Conservation (phyloP, 2,797 vertebrate species). For the Lagothrix lagotricha region DNA sequence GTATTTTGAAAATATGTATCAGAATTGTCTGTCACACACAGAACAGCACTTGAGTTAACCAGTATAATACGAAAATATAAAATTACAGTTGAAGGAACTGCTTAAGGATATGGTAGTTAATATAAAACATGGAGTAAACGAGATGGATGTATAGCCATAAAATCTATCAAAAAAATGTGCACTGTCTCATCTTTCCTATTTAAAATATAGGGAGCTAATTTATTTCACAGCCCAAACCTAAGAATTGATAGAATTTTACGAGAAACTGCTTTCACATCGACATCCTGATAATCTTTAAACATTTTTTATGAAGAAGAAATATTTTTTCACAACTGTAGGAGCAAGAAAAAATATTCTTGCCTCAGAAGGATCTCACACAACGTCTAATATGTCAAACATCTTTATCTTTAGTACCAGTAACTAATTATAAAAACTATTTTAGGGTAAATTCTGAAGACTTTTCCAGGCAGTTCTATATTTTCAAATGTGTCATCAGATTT, state of each 20-base stretch:
- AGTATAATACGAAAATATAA: not conserved
- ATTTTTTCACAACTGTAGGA: not conserved
- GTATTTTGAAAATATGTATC: not conserved
- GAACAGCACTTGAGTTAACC: not conserved
- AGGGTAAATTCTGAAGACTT: not conserved
- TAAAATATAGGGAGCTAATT: not conserved
- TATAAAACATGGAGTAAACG: not conserved
- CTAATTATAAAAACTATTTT: not conserved
- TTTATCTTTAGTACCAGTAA: not conserved
- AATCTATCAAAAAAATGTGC: not conserved
- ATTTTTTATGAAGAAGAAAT: not conserved
- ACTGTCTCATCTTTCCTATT: not conserved
- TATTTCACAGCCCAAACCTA: not conserved
- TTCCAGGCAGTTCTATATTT: not conserved
- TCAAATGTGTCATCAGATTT: not conserved
- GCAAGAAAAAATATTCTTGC: not conserved
- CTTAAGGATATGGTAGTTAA: not conserved
- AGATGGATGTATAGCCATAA: not conserved
- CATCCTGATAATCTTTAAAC: not conserved
- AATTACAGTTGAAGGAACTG: not conserved
- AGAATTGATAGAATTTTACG: not conserved
- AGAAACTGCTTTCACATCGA: not conserved
- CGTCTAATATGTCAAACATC: not conserved
- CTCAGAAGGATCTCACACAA: not conserved
- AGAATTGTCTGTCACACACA: not conserved